Base-by-base conservation (phyloP, 2,797 vertebrate species). In the Meda fulgida region DNA sequence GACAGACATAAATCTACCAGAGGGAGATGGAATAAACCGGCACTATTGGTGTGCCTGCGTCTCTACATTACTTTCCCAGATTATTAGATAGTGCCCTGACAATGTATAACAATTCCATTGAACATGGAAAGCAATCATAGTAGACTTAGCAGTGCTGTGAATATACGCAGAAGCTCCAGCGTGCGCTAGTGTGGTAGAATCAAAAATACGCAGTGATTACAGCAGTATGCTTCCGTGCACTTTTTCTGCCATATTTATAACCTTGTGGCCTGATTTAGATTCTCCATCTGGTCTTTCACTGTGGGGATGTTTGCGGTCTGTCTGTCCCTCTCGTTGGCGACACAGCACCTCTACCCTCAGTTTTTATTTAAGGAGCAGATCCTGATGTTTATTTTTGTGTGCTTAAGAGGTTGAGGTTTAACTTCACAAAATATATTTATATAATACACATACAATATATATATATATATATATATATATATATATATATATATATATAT, bases 161-260 rank as follows among this genome's bases (percentile, higher is more conserved):
- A 73, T 63, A 63, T 46, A 89, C 83, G 88, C 86, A 70, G 81
- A 80, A 90, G 90, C 88, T 91, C 60, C 78, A 80, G 80, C 86
- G 79, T 65, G 78, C 79, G 63, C 87, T 80, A 88, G 89, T 89
- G 88, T 58, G 91, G 89, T 90, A 70, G 60, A 80, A 89, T 87
- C 90, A 89, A 91, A 92, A 93, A 92, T 79, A 91, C 90, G 91
- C 75, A 1, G 4, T 36, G 66, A 63, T 66, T 21, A 60, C 69
- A 34, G 86, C 88, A 89, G 91, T 90, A 66, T 78, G 72, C 72
- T 67, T 87, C 46, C 14, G 7, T 81, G 46, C 67, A 72, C 46
- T 87, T 91, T 93, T 90, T 90, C 88, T 87, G 81, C 87, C 90
- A 86, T 95, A 94, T 94, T 94, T 94, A 93, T 94, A 94, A 92